A percentile compares a stretch with the other conserved stretches of the same genome.
Conservation (phyloP, 2,113 vertebrate genomes). For the Calidris pugnax region DNA sequence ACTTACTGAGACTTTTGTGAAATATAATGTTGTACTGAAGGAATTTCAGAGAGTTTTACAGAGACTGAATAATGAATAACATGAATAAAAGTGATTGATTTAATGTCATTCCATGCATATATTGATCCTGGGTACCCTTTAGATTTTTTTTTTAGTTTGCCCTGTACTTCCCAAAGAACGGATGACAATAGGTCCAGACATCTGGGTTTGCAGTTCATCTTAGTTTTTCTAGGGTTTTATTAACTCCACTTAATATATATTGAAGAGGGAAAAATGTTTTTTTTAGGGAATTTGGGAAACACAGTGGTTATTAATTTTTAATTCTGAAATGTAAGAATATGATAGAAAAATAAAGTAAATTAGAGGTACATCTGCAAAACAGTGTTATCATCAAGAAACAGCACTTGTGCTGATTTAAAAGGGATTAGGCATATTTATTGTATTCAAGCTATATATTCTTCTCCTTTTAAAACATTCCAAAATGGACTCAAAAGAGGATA, state of each 20-base stretch:
- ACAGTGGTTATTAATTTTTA: background rate
- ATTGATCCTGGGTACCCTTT: background rate
- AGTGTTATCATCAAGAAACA: background rate
- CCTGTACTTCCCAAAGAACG: background rate
- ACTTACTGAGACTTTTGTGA: background rate
- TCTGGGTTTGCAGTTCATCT: background rate
- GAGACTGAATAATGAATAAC: background rate
- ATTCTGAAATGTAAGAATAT: background rate
- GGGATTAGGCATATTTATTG: background rate
- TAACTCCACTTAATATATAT: background rate
- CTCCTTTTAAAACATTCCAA: background rate
- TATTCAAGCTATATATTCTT: background rate
- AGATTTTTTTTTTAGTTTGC: background rate
- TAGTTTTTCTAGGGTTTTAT: background rate
- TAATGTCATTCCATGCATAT: background rate
- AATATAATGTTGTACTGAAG: background rate
- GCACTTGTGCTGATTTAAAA: background rate
- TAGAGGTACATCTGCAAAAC: background rate
- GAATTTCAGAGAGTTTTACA: background rate
- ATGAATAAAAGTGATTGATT: background rate
- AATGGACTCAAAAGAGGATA: background rate
- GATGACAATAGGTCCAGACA: background rate
- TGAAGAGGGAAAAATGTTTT: background rate
- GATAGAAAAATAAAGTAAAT: background rate
- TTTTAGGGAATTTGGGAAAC: background rate